Percentiles rank a stretch among this genome's conserved stretches.
Conservation (phyloP, 2,888 invertebrate species). For the Zhuqinia jingwanae region DNA sequence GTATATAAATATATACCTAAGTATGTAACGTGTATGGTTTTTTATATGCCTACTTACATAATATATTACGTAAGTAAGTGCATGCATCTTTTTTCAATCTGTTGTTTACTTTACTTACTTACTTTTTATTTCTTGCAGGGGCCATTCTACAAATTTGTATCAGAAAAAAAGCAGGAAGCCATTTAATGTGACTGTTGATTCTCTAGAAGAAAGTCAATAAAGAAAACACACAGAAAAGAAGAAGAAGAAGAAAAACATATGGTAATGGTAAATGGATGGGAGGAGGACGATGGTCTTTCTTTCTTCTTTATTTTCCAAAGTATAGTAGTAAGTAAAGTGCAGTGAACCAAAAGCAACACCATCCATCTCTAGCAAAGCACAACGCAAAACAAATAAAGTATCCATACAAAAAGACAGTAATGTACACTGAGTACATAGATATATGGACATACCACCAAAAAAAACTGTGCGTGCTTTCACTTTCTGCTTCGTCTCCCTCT, state of each 20-base stretch:
- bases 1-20: too few relatives aligned
- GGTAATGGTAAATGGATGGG: slow-evolving; percentile 5
- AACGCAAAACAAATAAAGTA: slow-evolving; percentile 29
- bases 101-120: slow-evolving; percentile 30
- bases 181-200: slow-evolving; percentile 68
- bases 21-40: too few relatives aligned
- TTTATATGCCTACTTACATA: too few relatives aligned
- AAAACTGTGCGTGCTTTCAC: slow-evolving; percentile 26
- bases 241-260: background rate
- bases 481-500: slow-evolving; percentile 20
- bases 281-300: slow-evolving; percentile 30
- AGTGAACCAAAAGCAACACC: slow-evolving; percentile 28
- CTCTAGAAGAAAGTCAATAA: slow-evolving; percentile 62
- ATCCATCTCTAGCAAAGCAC: slow-evolving; percentile 16
- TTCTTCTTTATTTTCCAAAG: background rate
- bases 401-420: slow-evolving; percentile 39
- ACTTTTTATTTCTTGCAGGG: too few relatives aligned
- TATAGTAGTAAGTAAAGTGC: slow-evolving; percentile 27
- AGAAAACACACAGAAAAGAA: slow-evolving; percentile 40
- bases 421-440: background rate
- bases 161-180: slow-evolving; percentile 17
- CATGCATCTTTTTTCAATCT: slow-evolving; percentile 39
- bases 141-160: background rate
- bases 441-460: background rate
- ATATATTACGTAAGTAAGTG: background rate